A percentile compares a stretch with the other conserved stretches of the same genome.
Conservation (phyloP, 2,113 vertebrate genomes). For the Dryoscopus gambensis region DNA sequence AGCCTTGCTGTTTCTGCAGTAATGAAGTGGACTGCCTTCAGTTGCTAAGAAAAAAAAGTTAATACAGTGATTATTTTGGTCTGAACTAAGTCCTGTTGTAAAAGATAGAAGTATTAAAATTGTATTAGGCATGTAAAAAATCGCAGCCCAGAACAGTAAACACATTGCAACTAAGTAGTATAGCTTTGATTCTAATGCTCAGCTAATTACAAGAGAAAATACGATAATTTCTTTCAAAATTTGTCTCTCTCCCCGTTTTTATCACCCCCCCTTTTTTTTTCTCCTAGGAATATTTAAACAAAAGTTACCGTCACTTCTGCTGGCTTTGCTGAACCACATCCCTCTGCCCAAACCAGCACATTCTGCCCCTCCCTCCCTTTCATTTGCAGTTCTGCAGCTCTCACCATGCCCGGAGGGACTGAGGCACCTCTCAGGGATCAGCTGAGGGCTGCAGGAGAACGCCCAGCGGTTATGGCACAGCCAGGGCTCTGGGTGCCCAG, state of each 20-base stretch:
- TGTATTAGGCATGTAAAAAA: slow-evolving; percentile 7
- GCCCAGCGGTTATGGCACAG: not conserved
- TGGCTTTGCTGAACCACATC: not conserved
- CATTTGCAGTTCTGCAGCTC: not conserved
- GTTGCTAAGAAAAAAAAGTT: slow-evolving; percentile 55
- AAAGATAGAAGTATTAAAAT: slow-evolving; percentile 60
- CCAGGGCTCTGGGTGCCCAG: not conserved
- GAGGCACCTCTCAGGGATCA: not conserved
- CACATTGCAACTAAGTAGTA: not conserved
- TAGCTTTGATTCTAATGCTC: slow-evolving; percentile 21
- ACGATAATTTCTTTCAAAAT: not conserved
- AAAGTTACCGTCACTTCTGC: not conserved
- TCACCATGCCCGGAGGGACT: not conserved
- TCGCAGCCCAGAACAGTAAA: not conserved
- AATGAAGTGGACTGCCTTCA: slow-evolving; percentile 62
- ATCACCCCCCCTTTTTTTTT: not conserved
- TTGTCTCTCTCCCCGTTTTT: not conserved
- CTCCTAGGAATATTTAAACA: not conserved
- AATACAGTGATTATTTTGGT: slow-evolving; percentile 65
- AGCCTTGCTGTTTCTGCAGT: slow-evolving; percentile 60
- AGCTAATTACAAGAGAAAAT: slow-evolving; percentile 22
- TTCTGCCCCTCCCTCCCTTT: not conserved
- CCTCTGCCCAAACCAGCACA: not conserved
- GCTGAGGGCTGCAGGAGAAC: not conserved
- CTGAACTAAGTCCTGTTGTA: slow-evolving; percentile 49